These are phyloP conservation scores for Plectrocnemia conspersa DNA, from an alignment of 1,140 invertebrate genomes.

Conservation along the genomic window DNA sequence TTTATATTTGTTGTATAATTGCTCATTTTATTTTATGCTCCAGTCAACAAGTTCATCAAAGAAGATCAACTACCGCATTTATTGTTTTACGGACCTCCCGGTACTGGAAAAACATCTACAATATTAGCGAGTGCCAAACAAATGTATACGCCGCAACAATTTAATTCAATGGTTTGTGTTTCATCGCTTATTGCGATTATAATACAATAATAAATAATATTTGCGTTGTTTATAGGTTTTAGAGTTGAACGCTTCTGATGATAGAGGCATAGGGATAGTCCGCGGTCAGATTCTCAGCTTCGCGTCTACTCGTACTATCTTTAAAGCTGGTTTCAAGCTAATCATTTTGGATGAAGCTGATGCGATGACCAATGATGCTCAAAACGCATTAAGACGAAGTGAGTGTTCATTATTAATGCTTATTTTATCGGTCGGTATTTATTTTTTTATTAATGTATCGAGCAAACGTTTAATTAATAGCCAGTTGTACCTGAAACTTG, in stretches of 20 bases:
- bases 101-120: constrained; percentile 97
- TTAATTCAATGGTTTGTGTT: constrained; percentile 76
- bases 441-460: too few relatives aligned
- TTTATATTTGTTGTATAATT: neutral
- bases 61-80: constrained; percentile 94
- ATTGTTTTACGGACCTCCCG: constrained; percentile 97
- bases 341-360: constrained; percentile 99
- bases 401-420: constrained; percentile 40
- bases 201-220: constrained; percentile 9
- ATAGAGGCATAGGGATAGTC: constrained; percentile 96
- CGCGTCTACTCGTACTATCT: constrained; percentile 95
- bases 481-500: too few relatives aligned
- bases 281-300: constrained; percentile 95
- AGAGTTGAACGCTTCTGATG: constrained; percentile 98
- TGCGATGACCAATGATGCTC: constrained; percentile 99
- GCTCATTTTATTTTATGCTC: constrained; percentile 40
- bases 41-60: constrained; percentile 90
- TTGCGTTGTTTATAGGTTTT: constrained; percentile 60
- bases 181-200: neutral
- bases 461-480: too few relatives aligned
- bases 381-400: constrained; percentile 96
- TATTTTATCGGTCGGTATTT: neutral
- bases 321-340: constrained; percentile 90
- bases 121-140: constrained; percentile 94
- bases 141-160: constrained; percentile 86